Evolutionary conservation across 2,888 invertebrate genomes (phyloP).

Genomic region (Phortica magna): DNA sequence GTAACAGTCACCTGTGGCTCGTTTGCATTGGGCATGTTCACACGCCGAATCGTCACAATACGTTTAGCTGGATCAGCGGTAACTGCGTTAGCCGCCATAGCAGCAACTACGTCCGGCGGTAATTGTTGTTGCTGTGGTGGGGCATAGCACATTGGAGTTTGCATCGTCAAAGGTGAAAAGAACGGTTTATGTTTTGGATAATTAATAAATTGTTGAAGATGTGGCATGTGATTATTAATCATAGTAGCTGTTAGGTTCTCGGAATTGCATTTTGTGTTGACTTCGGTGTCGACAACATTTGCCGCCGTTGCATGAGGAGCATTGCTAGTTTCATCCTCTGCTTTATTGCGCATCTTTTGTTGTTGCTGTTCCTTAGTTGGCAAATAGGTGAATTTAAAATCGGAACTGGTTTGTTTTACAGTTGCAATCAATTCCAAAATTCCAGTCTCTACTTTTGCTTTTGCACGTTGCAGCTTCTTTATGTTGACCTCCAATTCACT

Average conservation of each 20-base stretch:
- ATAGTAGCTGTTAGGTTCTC: constrained; percentile 34
- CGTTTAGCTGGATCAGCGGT: constrained; percentile 76
- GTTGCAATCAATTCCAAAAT: constrained; percentile 76
- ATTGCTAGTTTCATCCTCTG: constrained; percentile 11
- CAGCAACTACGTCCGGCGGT: constrained; percentile 70
- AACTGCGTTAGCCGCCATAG: constrained; percentile 68
- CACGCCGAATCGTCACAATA: constrained; percentile 86
- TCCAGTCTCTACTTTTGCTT: constrained; percentile 75
- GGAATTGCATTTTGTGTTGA: neutral
- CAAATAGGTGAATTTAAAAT: constrained; percentile 76
- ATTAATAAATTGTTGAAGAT: constrained; percentile 47
- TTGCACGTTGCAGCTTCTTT: constrained; percentile 76
- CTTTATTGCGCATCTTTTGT: constrained; percentile 68
- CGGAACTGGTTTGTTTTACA: constrained; percentile 74
- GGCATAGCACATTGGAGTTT: constrained; percentile 74
- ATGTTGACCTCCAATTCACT: constrained; percentile 74
- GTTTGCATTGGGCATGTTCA: constrained; percentile 82
- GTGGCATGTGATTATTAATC: neutral
- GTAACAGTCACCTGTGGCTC: constrained; percentile 88
- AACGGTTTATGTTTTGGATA: constrained; percentile 52
- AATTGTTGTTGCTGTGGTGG: constrained; percentile 69
- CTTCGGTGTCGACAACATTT: constrained; percentile 14
- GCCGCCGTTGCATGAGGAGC: constrained; percentile 1
- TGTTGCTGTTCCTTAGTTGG: constrained; percentile 77
- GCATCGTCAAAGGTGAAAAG: constrained; percentile 51